phyloP scores from a whole-genome alignment of 2,888 invertebrate genomes.

The Ochropleura leucogaster region DNA sequence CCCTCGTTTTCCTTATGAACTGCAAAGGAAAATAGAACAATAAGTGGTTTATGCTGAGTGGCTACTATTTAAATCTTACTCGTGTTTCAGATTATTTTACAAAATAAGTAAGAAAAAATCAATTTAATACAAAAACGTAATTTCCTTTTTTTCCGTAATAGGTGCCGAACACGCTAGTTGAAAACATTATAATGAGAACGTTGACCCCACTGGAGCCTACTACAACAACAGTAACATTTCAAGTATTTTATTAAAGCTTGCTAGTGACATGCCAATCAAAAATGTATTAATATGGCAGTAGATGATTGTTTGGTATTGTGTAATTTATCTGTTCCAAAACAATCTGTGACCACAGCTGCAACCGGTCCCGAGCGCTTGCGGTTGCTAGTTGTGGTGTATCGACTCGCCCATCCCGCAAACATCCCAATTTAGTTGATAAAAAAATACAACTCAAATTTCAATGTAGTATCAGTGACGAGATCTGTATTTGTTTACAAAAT shows the following conservation, averaged over 20 bases:
- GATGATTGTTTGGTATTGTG: conserved; percentile 63
- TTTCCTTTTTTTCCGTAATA: conserved; percentile 38
- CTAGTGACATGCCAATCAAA: conserved; percentile 31
- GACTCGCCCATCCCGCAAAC: conserved; percentile 59
- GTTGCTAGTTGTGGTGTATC: conserved; percentile 54
- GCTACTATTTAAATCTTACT: conserved; percentile 16
- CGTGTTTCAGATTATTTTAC: conserved; percentile 15
- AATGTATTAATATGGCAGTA: conserved; percentile 61
- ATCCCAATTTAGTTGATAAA: conserved; percentile 47
- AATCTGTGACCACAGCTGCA: conserved; percentile 70
- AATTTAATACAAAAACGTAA: conserved; percentile 42
- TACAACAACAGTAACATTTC: conserved; percentile 2
- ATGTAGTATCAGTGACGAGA: conserved; percentile 7
- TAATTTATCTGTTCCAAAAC: conserved; percentile 69
- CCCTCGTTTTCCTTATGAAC: conserved; percentile 18
- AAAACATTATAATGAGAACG: conserved; percentile 37
- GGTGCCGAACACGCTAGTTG: conserved; percentile 26
- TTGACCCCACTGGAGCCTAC: conserved; percentile 19
- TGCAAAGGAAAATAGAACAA: conserved; percentile 27
- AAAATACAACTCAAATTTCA: conserved; percentile 45
- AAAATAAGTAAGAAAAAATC: conserved; percentile 36
- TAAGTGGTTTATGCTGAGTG: background rate
- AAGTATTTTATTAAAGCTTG: conserved; percentile 25
- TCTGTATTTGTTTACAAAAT: conserved; percentile 10
- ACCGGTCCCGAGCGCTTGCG: conserved; percentile 60